Base-by-base conservation (phyloP, 2,113 vertebrate species). In the Sminthopsis crassicaudata region DNA sequence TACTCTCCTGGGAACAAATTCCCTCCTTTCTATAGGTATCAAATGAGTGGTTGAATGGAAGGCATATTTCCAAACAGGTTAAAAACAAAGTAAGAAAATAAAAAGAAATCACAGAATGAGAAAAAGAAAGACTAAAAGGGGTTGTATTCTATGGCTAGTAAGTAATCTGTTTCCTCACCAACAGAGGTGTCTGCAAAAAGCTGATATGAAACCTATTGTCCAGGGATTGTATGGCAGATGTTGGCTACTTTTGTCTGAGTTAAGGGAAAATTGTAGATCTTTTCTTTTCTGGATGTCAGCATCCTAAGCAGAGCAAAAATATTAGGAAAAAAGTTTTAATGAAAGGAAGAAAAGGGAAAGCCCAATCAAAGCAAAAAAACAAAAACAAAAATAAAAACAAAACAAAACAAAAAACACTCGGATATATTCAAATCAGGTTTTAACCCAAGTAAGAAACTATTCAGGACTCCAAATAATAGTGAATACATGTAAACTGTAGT, bases 371-470 rank as follows among this genome's bases (percentile, higher is more conserved):
- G 0, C 54, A 55, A 55, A 54, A 54, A 19, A 54, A 54, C n/a
- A n/a, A 48, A 48, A 48, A 48, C 48, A 48, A 55, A 26, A 42
- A 0, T n/a, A n/a, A n/a, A n/a, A 53, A 22, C 53, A 8, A 22
- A 93, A 48, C 48, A 48, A 48, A 48, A 48, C 48, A 48, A 55
- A 26, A 42, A 0, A 46, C 46, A 8, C 48, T 95, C 25, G 90
- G 8, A 48, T 91, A 48, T 42, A 93, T 96, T 93, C 53, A 60
- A 54, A 50, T 94, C 96, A 97, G 90, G 48, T 19, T 93, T 97
- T 94, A 67, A 12, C 36, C 24, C 84, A 95, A 95, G 26, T 57
- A 96, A 96, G 53, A 95, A 12, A 53, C 6, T 92, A 90, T 55
- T 53, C 46, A 53, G 5, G 7, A 57, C 48, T 92, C 94, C 52